A percentile compares a stretch with the other conserved stretches of the same genome.
These are phyloP conservation scores for Setophaga coronata DNA, from an alignment of 2,113 vertebrate genomes.

Conservation along the genomic window DNA sequence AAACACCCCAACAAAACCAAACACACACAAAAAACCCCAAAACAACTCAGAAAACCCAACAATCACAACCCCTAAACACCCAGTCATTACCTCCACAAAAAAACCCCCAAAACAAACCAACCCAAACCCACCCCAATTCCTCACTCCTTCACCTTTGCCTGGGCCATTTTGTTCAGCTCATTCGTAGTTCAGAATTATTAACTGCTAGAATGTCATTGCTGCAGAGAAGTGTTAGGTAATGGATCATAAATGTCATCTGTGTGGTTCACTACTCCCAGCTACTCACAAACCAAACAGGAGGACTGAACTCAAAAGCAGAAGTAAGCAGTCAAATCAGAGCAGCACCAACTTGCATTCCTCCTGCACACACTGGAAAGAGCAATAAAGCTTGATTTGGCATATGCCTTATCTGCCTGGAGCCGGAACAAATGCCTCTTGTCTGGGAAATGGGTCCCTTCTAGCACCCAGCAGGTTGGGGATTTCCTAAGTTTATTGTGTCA, in stretches of 20 bases:
- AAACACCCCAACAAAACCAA: neutral
- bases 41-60: neutral
- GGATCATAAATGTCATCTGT: neutral
- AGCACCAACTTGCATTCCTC: neutral
- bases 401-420: neutral
- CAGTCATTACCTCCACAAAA: neutral
- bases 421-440: neutral
- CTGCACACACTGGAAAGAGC: neutral
- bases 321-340: neutral
- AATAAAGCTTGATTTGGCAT: neutral
- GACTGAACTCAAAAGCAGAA: neutral
- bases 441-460: neutral
- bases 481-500: neutral
- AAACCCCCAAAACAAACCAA: neutral
- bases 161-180: neutral
- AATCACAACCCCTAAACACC: neutral
- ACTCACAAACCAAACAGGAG: neutral
- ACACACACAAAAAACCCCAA: neutral
- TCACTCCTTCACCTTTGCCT: neutral
- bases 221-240: neutral
- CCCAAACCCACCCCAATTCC: neutral
- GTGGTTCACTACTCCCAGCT: neutral
- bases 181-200: conserved; percentile 12
- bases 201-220: neutral
- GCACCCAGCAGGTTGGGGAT: neutral